phyloP scores from a whole-genome alignment of 2,113 vertebrate genomes.

The Seriola quinqueradiata region DNA sequence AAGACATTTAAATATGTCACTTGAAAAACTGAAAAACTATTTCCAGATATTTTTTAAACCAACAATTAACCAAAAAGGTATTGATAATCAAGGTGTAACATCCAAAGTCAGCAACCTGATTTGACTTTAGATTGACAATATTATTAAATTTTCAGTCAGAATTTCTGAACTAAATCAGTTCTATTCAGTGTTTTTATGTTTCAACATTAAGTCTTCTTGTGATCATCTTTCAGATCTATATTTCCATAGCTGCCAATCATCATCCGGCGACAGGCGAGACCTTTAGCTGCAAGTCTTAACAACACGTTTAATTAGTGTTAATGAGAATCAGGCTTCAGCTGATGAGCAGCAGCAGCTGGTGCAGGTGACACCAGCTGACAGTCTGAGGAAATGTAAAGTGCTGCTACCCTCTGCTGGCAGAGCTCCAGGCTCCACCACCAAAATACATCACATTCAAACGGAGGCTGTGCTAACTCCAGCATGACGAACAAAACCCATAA shows the following conservation, averaged over 20 bases:
- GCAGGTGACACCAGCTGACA: not conserved
- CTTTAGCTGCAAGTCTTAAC: not conserved
- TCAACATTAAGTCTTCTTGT: not conserved
- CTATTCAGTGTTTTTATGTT: too few species aligned
- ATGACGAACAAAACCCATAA: slow-evolving; percentile 8
- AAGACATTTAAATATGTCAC: too few species aligned
- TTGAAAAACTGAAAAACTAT: too few species aligned
- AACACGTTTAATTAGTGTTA: too few species aligned
- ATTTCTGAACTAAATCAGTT: too few species aligned
- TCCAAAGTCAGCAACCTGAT: too few species aligned
- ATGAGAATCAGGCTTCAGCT: not conserved
- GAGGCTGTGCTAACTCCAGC: not conserved
- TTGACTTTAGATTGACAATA: too few species aligned
- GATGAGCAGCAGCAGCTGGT: too few species aligned
- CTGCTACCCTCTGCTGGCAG: slow-evolving; percentile 55
- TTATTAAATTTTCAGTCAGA: too few species aligned
- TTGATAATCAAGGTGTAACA: too few species aligned
- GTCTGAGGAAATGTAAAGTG: not conserved
- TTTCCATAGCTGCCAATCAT: not conserved
- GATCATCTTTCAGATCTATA: not conserved
- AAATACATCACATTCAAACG: not conserved
- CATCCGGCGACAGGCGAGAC: not conserved
- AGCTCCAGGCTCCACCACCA: not conserved
- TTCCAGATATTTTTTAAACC: too few species aligned
- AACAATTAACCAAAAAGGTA: too few species aligned